Conservation (phyloP, 37 sponge, comb jelly and placozoan genomes). For the Halisarca cf. caerulea region DNA sequence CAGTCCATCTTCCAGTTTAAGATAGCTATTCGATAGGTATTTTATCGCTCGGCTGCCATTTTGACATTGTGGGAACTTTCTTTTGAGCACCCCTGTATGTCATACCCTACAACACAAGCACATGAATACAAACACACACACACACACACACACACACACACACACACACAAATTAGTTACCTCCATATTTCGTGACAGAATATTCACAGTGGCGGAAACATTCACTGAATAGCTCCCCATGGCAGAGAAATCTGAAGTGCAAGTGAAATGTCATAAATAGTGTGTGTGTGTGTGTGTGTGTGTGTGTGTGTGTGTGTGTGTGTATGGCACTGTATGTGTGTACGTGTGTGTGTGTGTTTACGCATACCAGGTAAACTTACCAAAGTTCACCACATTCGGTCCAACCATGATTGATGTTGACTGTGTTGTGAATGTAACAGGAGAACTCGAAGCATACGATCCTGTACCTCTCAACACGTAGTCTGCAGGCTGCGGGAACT, state of each 20-base stretch:
- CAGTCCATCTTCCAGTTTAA: too few relatives aligned
- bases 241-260: slow-evolving; percentile 5
- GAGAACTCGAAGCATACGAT: background rate
- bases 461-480: slow-evolving; percentile 14
- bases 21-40: too few relatives aligned
- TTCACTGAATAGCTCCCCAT: slow-evolving; percentile 48
- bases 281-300: too few relatives aligned
- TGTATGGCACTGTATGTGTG: too few relatives aligned
- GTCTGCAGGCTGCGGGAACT: slow-evolving; percentile 71
- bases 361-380: slow-evolving; percentile 32
- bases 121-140: background rate
- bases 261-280: too few relatives aligned
- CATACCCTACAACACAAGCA: background rate
- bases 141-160: slow-evolving; percentile 10
- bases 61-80: too few relatives aligned
- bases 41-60: too few relatives aligned
- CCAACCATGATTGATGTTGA: slow-evolving; percentile 69
- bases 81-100: too few relatives aligned
- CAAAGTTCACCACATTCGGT: slow-evolving; percentile 56
- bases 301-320: background rate
- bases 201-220: slow-evolving; percentile 27
- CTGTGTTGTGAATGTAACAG: slow-evolving; percentile 38
- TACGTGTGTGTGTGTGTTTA: too few relatives aligned
- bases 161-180: slow-evolving; percentile 5
- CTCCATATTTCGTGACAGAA: slow-evolving; percentile 39